A percentile compares a stretch with the other conserved stretches of the same genome.
phyloP scores from a whole-genome alignment of 2,888 invertebrate species.

The Calliscelio sp. region DNA sequence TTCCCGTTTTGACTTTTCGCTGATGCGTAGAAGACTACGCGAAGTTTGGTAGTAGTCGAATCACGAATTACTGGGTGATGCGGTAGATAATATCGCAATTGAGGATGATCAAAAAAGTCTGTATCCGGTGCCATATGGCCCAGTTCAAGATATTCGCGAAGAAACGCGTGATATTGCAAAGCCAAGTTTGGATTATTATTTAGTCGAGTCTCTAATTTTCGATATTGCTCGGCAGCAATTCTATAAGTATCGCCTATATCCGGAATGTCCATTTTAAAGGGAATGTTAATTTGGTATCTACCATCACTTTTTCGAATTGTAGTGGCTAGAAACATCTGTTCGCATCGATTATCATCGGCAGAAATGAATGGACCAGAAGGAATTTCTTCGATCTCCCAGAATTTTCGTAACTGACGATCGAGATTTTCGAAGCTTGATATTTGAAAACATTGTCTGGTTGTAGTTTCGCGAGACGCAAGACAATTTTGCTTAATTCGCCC shows the following conservation, averaged over 20 bases:
- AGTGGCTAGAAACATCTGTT: background rate
- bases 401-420: background rate
- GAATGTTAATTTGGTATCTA: background rate
- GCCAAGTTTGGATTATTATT: background rate
- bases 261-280: background rate
- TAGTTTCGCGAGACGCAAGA: background rate
- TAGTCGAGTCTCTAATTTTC: background rate
- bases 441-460: background rate
- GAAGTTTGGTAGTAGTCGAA: background rate
- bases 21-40: background rate
- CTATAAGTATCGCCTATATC: background rate
- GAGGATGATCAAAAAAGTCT: background rate
- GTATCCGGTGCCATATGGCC: background rate
- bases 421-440: background rate
- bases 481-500: background rate
- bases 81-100: background rate
- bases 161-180: background rate
- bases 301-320: background rate
- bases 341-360: background rate
- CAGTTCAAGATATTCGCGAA: background rate
- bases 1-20: background rate
- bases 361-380: background rate
- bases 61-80: slow-evolving; percentile 4
- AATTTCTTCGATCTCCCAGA: slow-evolving; percentile 1
- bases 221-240: background rate